Base-by-base conservation (phyloP, 2,888 invertebrate species). In the Lasioglossum villosulum region DNA sequence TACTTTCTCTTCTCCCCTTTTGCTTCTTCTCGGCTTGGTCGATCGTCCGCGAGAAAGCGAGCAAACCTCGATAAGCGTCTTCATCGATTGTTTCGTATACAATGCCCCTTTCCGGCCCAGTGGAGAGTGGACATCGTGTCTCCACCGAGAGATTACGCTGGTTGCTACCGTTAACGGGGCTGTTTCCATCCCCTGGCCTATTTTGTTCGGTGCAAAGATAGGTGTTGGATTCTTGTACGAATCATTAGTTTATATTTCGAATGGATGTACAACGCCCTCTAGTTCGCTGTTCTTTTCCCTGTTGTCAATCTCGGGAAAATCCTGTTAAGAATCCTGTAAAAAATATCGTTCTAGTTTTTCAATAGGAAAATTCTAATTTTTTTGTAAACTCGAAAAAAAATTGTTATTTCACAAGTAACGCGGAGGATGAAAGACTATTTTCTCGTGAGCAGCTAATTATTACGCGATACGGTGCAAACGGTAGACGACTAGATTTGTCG, bases 1-100 rank as follows among this genome's bases (percentile, higher is more conserved):
- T 63, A 63, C 63, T 63, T 63, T 63, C 63, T 63, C 63, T 16
- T 88, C 76, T 76, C 73, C 39, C 84, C 77, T 45, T 52, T 52
- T 12, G n/a, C 42, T 73, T 81, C 56, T 30, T 75, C 75, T 63
- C 45, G 42, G 4, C n/a, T n/a, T 14, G 48, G 23, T 42, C 56
- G 75, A 56, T 37, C 52, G 52, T 68, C 79, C 63, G 73, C 78
- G 88, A 83, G 83, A 86, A 73, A 80, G 74, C 76, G 73, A 74
- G 70, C 76, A 76, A 85, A 86, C 83, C 81, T 83, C 79, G 88
- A 63, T 63, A 88, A 88, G 79, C 74, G 86, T 83, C 80, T 88
- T 83, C 88, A 86, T 88, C 88, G 88, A 88, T 88, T 88, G 85
- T 88, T 81, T 80, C 80, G 52, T 39, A 27, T 27, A 88, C 88